A percentile compares a stretch with the other conserved stretches of the same genome.
Evolutionary conservation across 1,140 invertebrate species (phyloP).

Genomic region (Goniozus legneri): DNA sequence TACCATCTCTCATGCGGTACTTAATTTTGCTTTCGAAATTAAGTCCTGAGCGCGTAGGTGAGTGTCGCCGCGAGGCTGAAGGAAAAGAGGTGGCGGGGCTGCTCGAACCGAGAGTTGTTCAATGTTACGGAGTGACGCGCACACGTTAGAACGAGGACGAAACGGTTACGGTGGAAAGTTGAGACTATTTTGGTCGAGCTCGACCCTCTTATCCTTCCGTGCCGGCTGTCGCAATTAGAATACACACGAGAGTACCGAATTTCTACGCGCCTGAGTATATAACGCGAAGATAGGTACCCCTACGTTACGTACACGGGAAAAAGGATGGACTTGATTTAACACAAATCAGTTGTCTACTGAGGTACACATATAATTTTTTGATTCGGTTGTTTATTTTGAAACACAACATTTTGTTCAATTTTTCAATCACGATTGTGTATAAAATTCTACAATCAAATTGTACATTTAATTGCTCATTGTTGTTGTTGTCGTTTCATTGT

Average conservation of each 20-base stretch:
- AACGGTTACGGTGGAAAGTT: slow-evolving; percentile 39
- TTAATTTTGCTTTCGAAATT: slow-evolving; percentile 51
- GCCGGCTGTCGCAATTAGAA: slow-evolving; percentile 54
- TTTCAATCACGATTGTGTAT: no score
- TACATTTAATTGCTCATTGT: no score
- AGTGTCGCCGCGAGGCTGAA: slow-evolving; percentile 36
- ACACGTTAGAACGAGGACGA: slow-evolving; percentile 44
- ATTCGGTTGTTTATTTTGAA: no score
- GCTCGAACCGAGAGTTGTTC: no score
- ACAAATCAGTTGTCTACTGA: no score
- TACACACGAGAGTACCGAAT: slow-evolving; percentile 37
- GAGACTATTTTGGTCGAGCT: slow-evolving; percentile 53
- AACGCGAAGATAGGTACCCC: slow-evolving; percentile 26
- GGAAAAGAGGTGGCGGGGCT: slow-evolving; percentile 19
- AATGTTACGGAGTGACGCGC: neutral
- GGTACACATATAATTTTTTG: no score
- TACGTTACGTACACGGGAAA: no score
- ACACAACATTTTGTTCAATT: no score
- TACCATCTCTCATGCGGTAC: slow-evolving; percentile 42
- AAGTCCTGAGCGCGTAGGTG: slow-evolving; percentile 33
- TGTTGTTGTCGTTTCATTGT: no score
- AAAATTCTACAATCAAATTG: no score
- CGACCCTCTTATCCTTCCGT: no score
- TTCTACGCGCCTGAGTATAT: slow-evolving; percentile 23
- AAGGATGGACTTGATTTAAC: no score